Percentiles rank a stretch among this genome's conserved stretches.
Conservation (phyloP, 2,888 invertebrate species). For the Trichogramma dendrolimi region DNA sequence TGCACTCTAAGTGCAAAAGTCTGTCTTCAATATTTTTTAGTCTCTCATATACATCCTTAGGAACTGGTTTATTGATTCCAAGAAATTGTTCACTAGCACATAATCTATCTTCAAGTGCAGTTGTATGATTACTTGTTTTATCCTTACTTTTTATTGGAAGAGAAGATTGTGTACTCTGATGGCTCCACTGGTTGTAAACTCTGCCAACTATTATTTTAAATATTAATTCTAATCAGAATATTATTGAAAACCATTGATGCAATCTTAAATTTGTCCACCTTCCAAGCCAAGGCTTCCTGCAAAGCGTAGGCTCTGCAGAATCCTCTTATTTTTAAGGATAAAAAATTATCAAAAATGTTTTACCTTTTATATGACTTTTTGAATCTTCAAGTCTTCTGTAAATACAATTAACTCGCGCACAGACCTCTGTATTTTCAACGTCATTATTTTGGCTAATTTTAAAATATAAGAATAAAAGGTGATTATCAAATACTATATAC, state of each 20-base stretch:
- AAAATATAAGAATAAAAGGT: slow-evolving; percentile 2
- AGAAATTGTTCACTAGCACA: slow-evolving; percentile 63
- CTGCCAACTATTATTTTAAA: slow-evolving; percentile 58
- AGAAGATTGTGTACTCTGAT: slow-evolving; percentile 55
- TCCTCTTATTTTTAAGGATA: not conserved
- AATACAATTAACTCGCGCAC: slow-evolving; percentile 74
- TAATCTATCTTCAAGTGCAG: slow-evolving; percentile 67
- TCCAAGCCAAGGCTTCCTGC: too few species aligned
- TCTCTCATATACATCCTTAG: slow-evolving; percentile 64
- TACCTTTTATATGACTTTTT: slow-evolving; percentile 78
- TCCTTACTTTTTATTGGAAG: slow-evolving; percentile 17
- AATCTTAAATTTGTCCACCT: too few species aligned
- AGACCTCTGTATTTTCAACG: slow-evolving; percentile 57
- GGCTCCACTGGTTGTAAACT: slow-evolving; percentile 68
- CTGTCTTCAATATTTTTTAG: slow-evolving; percentile 72
- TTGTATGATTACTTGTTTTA: slow-evolving; percentile 39
- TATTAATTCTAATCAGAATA: slow-evolving; percentile 9
- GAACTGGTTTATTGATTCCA: slow-evolving; percentile 56
- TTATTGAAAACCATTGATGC: too few species aligned
- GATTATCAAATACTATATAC: not conserved
- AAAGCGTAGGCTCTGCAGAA: too few species aligned
- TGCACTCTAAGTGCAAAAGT: slow-evolving; percentile 67
- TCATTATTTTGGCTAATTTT: slow-evolving; percentile 24
- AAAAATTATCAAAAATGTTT: slow-evolving; percentile 3
- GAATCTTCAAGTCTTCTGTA: slow-evolving; percentile 69